Conservation (phyloP, 64 coral and sea anemone species). For the Hydrozoanthus tunicans region DNA sequence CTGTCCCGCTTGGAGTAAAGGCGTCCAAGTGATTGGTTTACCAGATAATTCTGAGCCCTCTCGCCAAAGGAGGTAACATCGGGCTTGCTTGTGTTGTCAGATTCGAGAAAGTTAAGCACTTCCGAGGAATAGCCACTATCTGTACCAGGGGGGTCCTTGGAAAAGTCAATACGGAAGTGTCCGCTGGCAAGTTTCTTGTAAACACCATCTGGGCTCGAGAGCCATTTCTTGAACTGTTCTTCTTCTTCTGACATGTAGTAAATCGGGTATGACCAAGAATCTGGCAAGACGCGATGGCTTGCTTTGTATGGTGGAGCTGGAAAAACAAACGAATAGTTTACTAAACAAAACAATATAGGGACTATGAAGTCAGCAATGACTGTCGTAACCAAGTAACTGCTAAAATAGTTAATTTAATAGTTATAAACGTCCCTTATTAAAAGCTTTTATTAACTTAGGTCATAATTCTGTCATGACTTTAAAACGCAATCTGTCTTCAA, state of each 20-base stretch:
- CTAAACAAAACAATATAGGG: not conserved
- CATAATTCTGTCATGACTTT: too few species aligned
- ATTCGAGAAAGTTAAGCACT: not conserved
- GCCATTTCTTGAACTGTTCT: conserved; percentile 42
- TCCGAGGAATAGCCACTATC: conserved; percentile 39
- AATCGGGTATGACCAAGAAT: conserved; percentile 85
- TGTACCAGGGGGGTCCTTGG: conserved; percentile 63
- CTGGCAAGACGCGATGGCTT: conserved; percentile 76
- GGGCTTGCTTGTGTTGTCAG: not conserved
- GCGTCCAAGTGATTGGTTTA: conserved; percentile 4
- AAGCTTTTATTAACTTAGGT: too few species aligned
- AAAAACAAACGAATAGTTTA: not conserved
- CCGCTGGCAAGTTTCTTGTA: conserved; percentile 33
- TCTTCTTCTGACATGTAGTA: conserved; percentile 48
- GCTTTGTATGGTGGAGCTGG: conserved; percentile 65
- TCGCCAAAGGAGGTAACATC: not conserved
- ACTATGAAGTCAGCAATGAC: not conserved
- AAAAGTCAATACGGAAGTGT: conserved; percentile 73
- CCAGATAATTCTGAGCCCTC: conserved; percentile 48
- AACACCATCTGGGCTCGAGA: conserved; percentile 30
- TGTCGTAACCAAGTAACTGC: not conserved
- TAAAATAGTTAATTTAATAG: not conserved
- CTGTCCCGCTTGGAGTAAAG: not conserved
- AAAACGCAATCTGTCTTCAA: too few species aligned
- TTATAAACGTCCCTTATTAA: too few species aligned